Evolutionary conservation across 2,888 invertebrate species (phyloP), one percentile per base, ranked within the genome.

Genomic region (Noctua janthina): DNA sequence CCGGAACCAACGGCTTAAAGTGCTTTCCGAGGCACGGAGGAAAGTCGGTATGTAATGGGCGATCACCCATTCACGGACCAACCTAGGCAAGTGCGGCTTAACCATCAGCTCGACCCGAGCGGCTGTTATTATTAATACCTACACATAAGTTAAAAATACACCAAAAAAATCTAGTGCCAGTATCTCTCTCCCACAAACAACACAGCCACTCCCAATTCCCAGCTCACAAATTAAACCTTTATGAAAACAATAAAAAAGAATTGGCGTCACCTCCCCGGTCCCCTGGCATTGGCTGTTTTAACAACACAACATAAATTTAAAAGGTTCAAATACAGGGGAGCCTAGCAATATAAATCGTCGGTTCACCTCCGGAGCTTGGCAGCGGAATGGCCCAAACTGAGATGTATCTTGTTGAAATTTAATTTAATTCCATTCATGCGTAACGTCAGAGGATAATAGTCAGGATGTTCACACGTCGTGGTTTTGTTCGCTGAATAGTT

Each of bases 391-490:
- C 43, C 43, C 54, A 54, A 71, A 74, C 56, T 71, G 83, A 87
- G 83, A 87, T 87, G 87, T 84, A 85, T 85, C 89, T 87, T 86
- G 89, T 90, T 87, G 88, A 92, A 92, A 91, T 92, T 92, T 91
- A 92, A 92, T 92, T 92, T 91, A 91, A 90, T 90, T 88, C 87
- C 88, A 84, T 83, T 85, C 91, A 91, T 88, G 92, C 92, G 87
- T 90, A 46, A 80, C 46, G 80, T 11, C 29, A 75, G 23, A 81
- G 80, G 76, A 68, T 84, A 82, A 85, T 84, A 67, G 70, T 69
- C 71, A 56, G 74, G 76, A 74, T 81, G 78, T 86, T 79, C 69
- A 74, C 68, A 76, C 72, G 71, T 62, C 75, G 75, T 62, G 88
- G 82, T 74, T 74, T 83, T 59, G 74, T 78, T 64, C 46, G 56